Evolutionary conservation across 2,888 invertebrate genomes (phyloP), one percentile per base, ranked within the genome.

Genomic region (Agrochola circellaris): DNA sequence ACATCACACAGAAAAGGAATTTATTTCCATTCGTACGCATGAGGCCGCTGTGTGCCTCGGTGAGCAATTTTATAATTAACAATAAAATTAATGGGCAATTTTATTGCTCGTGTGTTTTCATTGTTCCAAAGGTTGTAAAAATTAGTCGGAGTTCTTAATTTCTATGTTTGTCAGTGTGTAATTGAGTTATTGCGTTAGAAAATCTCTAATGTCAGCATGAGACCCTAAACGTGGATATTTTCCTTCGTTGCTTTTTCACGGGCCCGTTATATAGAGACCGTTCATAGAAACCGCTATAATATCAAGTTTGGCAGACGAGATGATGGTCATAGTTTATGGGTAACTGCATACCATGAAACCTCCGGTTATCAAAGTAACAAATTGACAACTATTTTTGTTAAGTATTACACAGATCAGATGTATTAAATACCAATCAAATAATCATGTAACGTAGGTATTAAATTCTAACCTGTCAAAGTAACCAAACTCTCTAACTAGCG

Each of bases 51-150:
- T 45, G 45, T 60, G 62, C 62, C 64, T 68, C 64, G 54, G 58
- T 20, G 68, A 58, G 66, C 84, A 72, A 66, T 80, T 84, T 75
- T 80, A 80, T 80, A 82, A 82, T 82, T 84, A 83, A 80, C 69
- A 84, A 69, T 84, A 73, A 80, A 69, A 70, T 84, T 69, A 69
- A 83, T 80, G 72, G 72, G 75, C 20, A 54, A 66, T 70, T 75
- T 84, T 48, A 84, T 79, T 69, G 84, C 58, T 60, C 64, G 79
- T 73, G 42, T 69, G 65, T 69, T 79, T 68, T 65, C 42, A 84
- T 69, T 64, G 73, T 62, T 65, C 23, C 54, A 48, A 61, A 61
- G 20, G 66, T 58, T 58, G 34, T 61, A 56, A 34, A 82, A 70
- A 64, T 82, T 26, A 30, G 3, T 60, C n/a, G 1, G 26, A 45